Evolutionary conservation across 2,113 vertebrate genomes (phyloP), one percentile per base, ranked within the genome.

Genomic region (Edolisoma coerulescens): DNA sequence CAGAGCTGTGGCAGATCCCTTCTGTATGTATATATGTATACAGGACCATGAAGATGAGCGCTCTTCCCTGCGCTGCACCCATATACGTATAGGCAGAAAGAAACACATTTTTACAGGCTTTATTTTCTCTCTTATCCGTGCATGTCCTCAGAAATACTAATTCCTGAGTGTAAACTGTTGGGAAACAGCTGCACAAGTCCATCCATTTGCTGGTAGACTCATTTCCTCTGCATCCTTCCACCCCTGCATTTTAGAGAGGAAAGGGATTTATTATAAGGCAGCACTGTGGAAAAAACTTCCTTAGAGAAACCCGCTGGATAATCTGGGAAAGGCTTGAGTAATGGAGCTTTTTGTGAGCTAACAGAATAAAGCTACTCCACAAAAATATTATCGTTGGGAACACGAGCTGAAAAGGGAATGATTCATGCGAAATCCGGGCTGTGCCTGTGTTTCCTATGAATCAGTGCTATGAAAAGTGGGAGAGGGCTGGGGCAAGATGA

Each of bases 261-360:
- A 93, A 87, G 42, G 68, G 91, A 90, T 93, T 76, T 89, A 45
- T 96, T 95, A 81, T 68, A 70, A 95, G 84, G 83, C 91, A 94
- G 85, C 1, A 2, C 39, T 45, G 67, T 87, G 87, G 94, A 97
- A 95, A 92, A 95, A 91, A 74, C 86, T 96, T 97, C 88, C 91
- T 97, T 95, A 71, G 65, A 96, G 90, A 90, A 95, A 87, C 53
- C 57, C 3, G 3, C 57, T 89, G 68, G 94, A 92, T 93, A 87
- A 90, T 92, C 79, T 88, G 87, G 93, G 96, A 85, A 95, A 93
- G 35, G 79, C 93, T 78, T 96, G 94, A 97, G 84, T 91, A 97
- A 97, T 87, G 71, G 93, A 91, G 91, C 39, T 88, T 97, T 95
- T 82, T 95, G 94, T 96, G 87, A 87, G 88, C 88, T 97, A 90